A percentile compares a stretch with the other conserved stretches of the same genome.
phyloP scores from a whole-genome alignment of 1,140 invertebrate species.

The Drepana arcuata region DNA sequence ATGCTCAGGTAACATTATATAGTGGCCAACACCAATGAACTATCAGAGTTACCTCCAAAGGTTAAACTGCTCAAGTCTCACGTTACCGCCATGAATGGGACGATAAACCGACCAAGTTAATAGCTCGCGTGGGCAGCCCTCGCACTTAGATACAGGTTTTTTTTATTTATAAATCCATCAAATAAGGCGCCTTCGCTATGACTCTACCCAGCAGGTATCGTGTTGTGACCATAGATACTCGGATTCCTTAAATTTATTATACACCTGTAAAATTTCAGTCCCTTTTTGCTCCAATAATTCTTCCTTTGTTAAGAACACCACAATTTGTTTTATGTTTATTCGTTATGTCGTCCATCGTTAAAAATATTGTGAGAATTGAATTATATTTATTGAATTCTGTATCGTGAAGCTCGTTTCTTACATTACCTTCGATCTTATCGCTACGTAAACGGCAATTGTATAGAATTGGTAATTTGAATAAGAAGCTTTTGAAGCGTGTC shows the following conservation, averaged over 20 bases:
- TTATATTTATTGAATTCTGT: slow-evolving; percentile 8
- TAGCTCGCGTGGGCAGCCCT: slow-evolving; percentile 38
- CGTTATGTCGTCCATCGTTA: too few relatives aligned
- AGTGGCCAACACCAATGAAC: slow-evolving; percentile 9
- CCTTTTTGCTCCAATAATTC: too few relatives aligned
- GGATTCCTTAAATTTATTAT: slow-evolving; percentile 51
- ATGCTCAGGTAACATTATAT: slow-evolving; percentile 20
- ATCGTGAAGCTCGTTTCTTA: slow-evolving; percentile 2
- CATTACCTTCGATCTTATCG: slow-evolving; percentile 4
- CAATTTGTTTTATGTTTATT: too few relatives aligned
- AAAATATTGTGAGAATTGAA: slow-evolving; percentile 6
- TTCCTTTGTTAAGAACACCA: slow-evolving; percentile 17
- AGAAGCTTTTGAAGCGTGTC: too few relatives aligned
- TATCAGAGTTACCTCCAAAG: slow-evolving; percentile 28
- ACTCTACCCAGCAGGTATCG: slow-evolving; percentile 41
- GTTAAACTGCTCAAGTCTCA: slow-evolving; percentile 30
- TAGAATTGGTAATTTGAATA: too few relatives aligned
- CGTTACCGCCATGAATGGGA: slow-evolving; percentile 47
- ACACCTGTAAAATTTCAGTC: slow-evolving; percentile 34
- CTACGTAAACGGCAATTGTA: too few relatives aligned
- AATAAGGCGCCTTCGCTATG: slow-evolving; percentile 44
- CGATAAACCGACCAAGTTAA: slow-evolving; percentile 56
- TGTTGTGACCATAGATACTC: slow-evolving; percentile 15
- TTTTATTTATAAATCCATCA: slow-evolving; percentile 52
- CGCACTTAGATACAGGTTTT: slow-evolving; percentile 24